Evolutionary conservation across 2,797 vertebrate genomes (phyloP).

Genomic region (Gymnoscopelus microlampas): DNA sequence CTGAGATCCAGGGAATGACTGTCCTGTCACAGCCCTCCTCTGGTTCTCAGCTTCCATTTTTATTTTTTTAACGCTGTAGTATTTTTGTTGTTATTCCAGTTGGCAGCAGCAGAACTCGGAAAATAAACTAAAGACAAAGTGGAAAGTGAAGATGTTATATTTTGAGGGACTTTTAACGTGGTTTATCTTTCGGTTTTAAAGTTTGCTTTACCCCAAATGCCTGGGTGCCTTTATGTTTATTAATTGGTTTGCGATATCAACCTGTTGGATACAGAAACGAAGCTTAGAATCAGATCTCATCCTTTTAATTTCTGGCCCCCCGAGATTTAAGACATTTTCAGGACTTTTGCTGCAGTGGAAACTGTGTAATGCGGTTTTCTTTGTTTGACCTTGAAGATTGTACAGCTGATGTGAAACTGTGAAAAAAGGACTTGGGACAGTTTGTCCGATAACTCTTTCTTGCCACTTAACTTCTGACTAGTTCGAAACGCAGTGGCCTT

Average conservation of each 20-base stretch:
- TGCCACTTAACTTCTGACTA: conserved; percentile 59
- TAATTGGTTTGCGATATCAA: conserved; percentile 24
- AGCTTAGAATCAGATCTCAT: too few relatives aligned
- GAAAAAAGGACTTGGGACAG: conserved; percentile 38
- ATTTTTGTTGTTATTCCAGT: conserved; percentile 39
- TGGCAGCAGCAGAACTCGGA: conserved; percentile 37
- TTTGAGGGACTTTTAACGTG: conserved; percentile 41
- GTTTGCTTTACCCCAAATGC: conserved; percentile 19
- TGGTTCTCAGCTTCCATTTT: conserved; percentile 55
- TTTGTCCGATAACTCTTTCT: conserved; percentile 33
- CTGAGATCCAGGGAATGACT: conserved; percentile 57
- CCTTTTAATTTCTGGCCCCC: too few relatives aligned
- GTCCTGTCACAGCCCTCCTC: conserved; percentile 33
- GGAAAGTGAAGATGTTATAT: conserved; percentile 57
- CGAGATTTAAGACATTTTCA: too few relatives aligned
- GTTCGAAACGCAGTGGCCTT: conserved; percentile 80
- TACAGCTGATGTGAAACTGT: conserved; percentile 47
- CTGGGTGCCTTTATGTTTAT: conserved; percentile 64
- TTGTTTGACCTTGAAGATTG: not conserved
- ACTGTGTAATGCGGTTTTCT: too few relatives aligned
- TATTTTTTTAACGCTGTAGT: conserved; percentile 64
- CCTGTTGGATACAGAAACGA: conserved; percentile 6
- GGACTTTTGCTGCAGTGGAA: too few relatives aligned
- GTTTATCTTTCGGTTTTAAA: conserved; percentile 28
- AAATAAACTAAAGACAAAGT: conserved; percentile 42